Percentiles rank a stretch among this genome's conserved stretches.
Evolutionary conservation across 2,113 vertebrate species (phyloP).

Genomic region (Accipiter cooperii): DNA sequence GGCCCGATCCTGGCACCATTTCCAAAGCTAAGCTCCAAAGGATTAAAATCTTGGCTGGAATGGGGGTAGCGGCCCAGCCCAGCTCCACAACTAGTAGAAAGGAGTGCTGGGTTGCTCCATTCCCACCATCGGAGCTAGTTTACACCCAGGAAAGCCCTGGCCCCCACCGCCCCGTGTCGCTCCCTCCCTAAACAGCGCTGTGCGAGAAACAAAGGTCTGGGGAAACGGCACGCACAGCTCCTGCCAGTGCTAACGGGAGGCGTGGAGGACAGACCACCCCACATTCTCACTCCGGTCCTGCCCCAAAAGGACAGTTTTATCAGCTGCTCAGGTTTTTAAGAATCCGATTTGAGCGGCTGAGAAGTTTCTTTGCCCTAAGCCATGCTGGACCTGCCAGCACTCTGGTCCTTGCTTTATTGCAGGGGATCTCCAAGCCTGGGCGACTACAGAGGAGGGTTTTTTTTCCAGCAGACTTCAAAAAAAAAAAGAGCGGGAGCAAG

Average conservation of each 20-base stretch:
- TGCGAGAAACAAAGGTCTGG: neutral
- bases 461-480: neutral
- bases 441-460: neutral
- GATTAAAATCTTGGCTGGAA: neutral
- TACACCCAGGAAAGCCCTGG: neutral
- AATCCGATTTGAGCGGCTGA: neutral
- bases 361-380: neutral
- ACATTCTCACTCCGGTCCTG: accelerated
- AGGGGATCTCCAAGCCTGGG: neutral
- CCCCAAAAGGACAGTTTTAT: neutral
- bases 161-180: accelerated
- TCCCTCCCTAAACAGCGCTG: neutral
- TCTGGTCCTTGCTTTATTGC: neutral
- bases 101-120: accelerated
- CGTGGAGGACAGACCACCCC: neutral
- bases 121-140: neutral
- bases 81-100: neutral
- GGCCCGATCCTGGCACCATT: neutral
- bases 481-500: neutral
- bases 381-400: accelerated
- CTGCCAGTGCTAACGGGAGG: neutral
- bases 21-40: neutral
- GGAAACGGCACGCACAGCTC: neutral
- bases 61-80: neutral
- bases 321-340: neutral